phyloP scores from a whole-genome alignment of 64 coral and sea anemone species.

The Montipora sp. region DNA sequence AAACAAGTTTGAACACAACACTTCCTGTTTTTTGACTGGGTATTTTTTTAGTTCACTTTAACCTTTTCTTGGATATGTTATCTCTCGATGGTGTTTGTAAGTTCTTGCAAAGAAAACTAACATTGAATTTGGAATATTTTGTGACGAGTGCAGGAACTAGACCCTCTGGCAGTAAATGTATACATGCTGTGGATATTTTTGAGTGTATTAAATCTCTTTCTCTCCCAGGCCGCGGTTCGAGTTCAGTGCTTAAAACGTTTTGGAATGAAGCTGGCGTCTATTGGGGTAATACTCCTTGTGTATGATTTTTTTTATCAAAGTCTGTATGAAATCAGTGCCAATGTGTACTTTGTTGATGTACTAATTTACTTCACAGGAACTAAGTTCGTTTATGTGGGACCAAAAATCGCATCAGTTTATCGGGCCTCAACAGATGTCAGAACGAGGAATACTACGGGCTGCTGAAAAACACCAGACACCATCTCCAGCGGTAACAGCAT shows the following conservation, averaged over 20 bases:
- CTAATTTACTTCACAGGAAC: constrained; percentile 21
- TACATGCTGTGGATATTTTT: too few relatives aligned
- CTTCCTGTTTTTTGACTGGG: too few relatives aligned
- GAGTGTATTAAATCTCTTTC: background rate
- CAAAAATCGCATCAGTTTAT: constrained; percentile 57
- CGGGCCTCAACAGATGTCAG: constrained; percentile 78
- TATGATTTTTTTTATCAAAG: too few relatives aligned
- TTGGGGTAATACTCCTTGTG: constrained; percentile 47
- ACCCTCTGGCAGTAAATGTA: too few relatives aligned
- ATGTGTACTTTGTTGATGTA: background rate
- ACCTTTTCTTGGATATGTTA: too few relatives aligned
- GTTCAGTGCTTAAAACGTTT: constrained; percentile 88
- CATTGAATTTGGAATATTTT: too few relatives aligned
- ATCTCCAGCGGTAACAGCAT: background rate
- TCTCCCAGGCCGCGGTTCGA: constrained; percentile 76
- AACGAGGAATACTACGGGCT: constrained; percentile 38
- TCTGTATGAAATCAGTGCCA: too few relatives aligned
- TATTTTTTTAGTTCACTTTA: too few relatives aligned
- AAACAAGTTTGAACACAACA: too few relatives aligned
- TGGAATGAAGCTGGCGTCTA: constrained; percentile 74
- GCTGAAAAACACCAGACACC: constrained; percentile 10
- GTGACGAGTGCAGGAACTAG: too few relatives aligned
- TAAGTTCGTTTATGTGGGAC: constrained; percentile 77
- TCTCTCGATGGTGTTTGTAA: too few relatives aligned
- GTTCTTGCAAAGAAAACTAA: too few relatives aligned